Base-by-base conservation (phyloP, 1,140 invertebrate genomes). In the Sycobia sp. region DNA sequence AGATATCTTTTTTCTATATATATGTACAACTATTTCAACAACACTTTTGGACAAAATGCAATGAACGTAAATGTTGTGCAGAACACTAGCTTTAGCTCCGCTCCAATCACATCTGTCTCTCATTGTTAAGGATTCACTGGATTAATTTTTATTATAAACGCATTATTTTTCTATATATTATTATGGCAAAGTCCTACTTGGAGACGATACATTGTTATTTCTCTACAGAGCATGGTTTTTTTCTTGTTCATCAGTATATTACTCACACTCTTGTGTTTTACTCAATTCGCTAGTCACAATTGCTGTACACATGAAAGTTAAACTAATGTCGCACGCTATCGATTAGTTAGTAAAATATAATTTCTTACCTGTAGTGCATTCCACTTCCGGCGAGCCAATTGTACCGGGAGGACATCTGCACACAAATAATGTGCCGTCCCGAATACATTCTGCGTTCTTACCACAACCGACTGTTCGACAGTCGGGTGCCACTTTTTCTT, bases 381-480 rank as follows among this genome's bases (percentile, higher is more conserved):
- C 89, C 66, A 88, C 83, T 67, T 90, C 86, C 20, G 91, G 88
- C 69, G 88, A 85, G 68, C 91, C 91, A 73, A 84, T 85, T 55
- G 87, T 90, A 67, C 90, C 90, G 32, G 87, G 86, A 44, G 87
- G 86, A 82, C 92, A 95, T 71, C 88, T 85, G 78, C 93, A 96
- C 11, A 90, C 87, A 78, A 93, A 94, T 71, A 88, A 87, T 61
- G 89, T 89, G 65, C 89, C 87, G 79, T 91, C 88, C 39, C 87
- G 84, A 62, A 93, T 86, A 76, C 93, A 95, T 76, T 91, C 87
- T 1, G 92, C 92, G 55, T 89, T 89, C 71, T 88, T 86, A 56
- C 91, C 91, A 80, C 93, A 95, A 50, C 92, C 92, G 22, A 86
- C 85, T 5, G 89, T 90, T 54, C 92, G 85, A 77, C 93, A 95